Conservation (phyloP, 2,888 invertebrate genomes). For the Monoplex corrugatus region DNA sequence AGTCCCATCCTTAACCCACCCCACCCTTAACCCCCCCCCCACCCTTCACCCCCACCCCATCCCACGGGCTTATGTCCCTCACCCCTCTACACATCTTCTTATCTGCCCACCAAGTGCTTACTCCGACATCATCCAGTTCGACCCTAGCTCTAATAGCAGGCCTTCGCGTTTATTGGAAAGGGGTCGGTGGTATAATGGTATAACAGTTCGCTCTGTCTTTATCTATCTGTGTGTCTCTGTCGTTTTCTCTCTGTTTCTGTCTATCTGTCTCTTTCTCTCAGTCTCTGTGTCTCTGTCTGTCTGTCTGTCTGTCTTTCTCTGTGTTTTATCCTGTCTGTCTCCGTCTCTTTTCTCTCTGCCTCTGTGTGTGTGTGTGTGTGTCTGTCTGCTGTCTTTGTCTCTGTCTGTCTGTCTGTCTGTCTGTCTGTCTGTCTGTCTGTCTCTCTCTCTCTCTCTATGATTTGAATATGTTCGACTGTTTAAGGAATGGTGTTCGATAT, state of each 20-base stretch:
- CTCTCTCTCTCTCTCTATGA: conserved; percentile 11
- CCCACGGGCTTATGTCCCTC: neutral
- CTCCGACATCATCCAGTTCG: no score
- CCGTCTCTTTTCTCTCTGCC: neutral
- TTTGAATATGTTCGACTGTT: no score
- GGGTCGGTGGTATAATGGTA: no score
- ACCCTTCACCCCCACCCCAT: neutral
- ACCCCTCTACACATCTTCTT: no score
- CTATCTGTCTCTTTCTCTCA: neutral
- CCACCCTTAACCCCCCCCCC: neutral
- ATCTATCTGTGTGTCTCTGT: neutral
- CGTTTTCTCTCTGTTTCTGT: neutral
- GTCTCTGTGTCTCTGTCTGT: neutral
- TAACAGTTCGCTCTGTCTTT: neutral
- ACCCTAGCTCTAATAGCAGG: no score
- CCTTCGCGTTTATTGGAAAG: no score
- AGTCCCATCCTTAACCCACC: neutral
- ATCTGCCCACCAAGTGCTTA: no score
- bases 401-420: neutral
- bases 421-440: neutral
- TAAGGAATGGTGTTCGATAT: no score
- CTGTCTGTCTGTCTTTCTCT: neutral
- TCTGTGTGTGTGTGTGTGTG: neutral
- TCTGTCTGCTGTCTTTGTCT: neutral
- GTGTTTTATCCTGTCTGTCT: neutral